A percentile compares a stretch with the other conserved stretches of the same genome.
These are phyloP conservation scores for Naja naja DNA, from an alignment of 2,113 vertebrate genomes.

Conservation along the genomic window DNA sequence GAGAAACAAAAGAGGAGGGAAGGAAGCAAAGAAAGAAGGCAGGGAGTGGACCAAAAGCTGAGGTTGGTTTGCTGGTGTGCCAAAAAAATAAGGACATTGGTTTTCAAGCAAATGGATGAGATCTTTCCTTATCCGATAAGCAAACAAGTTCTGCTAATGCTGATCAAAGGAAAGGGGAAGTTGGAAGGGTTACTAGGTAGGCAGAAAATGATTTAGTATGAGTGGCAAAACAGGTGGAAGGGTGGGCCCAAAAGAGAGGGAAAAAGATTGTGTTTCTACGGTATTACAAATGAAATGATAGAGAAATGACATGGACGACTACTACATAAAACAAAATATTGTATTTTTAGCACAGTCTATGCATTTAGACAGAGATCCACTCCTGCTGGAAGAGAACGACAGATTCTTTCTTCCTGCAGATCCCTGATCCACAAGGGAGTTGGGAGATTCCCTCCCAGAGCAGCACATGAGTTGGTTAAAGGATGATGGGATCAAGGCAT, in stretches of 20 bases:
- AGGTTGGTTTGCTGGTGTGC: slow-evolving; percentile 27
- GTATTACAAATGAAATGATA: not conserved
- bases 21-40: not conserved
- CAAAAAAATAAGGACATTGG: slow-evolving; percentile 24
- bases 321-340: not conserved
- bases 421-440: too few relatives aligned
- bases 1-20: too few relatives aligned
- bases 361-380: not conserved
- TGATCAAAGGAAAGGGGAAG: slow-evolving; percentile 22
- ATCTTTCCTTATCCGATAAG: slow-evolving; percentile 14
- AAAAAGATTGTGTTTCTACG: not conserved
- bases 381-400: not conserved
- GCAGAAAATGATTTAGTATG: not conserved
- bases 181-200: slow-evolving; percentile 2
- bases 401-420: not conserved
- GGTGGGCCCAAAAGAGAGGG: not conserved
- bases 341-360: not conserved
- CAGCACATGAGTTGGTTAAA: not conserved
- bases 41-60: not conserved
- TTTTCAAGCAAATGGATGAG: not conserved
- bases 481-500: not conserved
- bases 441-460: not conserved
- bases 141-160: slow-evolving; percentile 2
- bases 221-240: not conserved
- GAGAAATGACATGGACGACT: not conserved